phyloP scores from a whole-genome alignment of 2,113 vertebrate species.

The Epinephelus lanceolatus region DNA sequence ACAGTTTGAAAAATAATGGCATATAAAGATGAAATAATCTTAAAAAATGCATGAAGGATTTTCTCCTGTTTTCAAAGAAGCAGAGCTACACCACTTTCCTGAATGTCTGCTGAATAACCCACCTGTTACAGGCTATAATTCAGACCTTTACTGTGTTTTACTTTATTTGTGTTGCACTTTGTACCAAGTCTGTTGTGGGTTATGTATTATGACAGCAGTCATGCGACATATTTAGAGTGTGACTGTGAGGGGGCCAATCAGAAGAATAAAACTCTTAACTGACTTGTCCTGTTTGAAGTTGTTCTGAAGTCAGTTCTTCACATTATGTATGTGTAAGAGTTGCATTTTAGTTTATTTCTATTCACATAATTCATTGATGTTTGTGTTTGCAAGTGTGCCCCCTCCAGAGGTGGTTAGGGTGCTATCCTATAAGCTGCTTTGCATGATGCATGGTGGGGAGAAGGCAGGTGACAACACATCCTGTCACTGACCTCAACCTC shows the following conservation, averaged over 20 bases:
- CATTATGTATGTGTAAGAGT: background rate
- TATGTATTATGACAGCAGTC: slow-evolving; percentile 6
- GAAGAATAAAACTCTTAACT: background rate
- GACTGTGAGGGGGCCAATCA: background rate
- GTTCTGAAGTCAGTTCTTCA: background rate
- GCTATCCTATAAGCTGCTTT: too few species aligned
- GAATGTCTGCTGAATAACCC: background rate
- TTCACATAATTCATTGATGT: too few species aligned
- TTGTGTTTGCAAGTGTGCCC: too few species aligned
- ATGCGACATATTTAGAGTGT: background rate
- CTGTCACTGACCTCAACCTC: too few species aligned
- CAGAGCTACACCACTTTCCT: background rate
- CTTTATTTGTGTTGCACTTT: slow-evolving; percentile 23
- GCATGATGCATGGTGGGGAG: too few species aligned
- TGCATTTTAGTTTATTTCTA: too few species aligned
- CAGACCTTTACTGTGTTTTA: background rate
- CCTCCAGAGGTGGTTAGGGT: too few species aligned
- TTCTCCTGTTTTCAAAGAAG: background rate
- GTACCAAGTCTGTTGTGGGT: background rate
- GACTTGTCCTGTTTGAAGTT: background rate
- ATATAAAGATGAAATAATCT: background rate
- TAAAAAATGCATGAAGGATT: background rate
- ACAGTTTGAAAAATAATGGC: background rate
- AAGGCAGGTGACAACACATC: too few species aligned
- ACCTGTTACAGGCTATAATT: background rate